These are phyloP conservation scores for Sarcophaga variegata DNA, from an alignment of 2,888 invertebrate species.

Conservation along the genomic window DNA sequence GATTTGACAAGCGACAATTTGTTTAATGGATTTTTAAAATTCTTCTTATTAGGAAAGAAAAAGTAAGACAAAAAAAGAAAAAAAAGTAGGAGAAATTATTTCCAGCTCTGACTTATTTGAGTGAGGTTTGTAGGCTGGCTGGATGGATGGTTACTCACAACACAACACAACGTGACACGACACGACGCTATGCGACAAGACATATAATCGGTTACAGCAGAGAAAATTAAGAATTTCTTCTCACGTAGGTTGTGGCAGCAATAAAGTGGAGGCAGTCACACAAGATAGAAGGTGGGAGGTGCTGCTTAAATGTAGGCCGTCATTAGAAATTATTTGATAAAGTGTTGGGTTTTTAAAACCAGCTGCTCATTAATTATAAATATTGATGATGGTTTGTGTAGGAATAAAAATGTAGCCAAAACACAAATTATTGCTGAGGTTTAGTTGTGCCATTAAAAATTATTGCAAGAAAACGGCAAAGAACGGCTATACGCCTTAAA, in stretches of 20 bases:
- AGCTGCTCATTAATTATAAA: slow-evolving; percentile 43
- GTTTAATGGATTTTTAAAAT: slow-evolving; percentile 66
- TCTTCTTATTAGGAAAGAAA: slow-evolving; percentile 31
- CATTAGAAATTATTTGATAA: not conserved
- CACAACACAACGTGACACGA: not conserved
- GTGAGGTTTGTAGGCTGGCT: no score
- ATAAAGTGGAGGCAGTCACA: not conserved
- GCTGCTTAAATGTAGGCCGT: slow-evolving; percentile 38
- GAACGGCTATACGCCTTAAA: not conserved
- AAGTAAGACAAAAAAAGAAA: no score
- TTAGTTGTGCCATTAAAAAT: not conserved
- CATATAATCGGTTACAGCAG: no score
- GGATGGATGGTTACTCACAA: no score
- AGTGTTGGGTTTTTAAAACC: slow-evolving; percentile 8
- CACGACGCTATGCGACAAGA: not conserved
- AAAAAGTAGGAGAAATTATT: no score
- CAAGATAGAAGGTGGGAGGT: not conserved
- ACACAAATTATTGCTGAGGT: not conserved
- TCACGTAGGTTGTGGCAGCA: no score
- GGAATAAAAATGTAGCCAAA: not conserved
- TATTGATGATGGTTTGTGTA: slow-evolving; percentile 28
- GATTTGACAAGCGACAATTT: slow-evolving; percentile 66
- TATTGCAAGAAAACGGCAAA: not conserved
- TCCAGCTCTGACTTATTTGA: no score
- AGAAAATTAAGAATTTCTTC: no score